Percentiles rank a stretch among this genome's conserved stretches.
Evolutionary conservation across 2,888 invertebrate species (phyloP).

Genomic region (Plagodis pulveraria): DNA sequence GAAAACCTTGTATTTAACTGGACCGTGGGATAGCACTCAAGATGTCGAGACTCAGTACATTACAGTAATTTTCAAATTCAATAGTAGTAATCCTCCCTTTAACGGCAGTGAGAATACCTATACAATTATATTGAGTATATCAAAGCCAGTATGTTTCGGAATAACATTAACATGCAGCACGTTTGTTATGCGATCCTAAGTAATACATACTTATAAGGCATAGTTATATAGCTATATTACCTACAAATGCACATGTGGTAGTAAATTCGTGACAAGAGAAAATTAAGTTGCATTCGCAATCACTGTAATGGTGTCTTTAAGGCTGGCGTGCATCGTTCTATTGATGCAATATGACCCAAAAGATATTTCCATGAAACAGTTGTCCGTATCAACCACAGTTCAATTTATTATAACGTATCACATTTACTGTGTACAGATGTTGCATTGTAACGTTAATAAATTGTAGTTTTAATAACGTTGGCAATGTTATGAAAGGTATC

Average conservation of each 20-base stretch:
- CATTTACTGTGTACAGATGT: not conserved
- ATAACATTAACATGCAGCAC: slow-evolving; percentile 1
- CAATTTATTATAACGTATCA: slow-evolving; percentile 6
- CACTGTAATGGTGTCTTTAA: slow-evolving; percentile 67
- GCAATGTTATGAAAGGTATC: slow-evolving; percentile 26
- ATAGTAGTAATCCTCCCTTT: no score
- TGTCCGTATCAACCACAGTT: slow-evolving; percentile 36
- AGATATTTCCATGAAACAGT: slow-evolving; percentile 68
- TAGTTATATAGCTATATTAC: slow-evolving; percentile 34
- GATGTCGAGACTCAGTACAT: no score
- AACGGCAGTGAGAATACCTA: no score
- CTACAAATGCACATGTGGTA: slow-evolving; percentile 43
- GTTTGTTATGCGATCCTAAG: slow-evolving; percentile 5
- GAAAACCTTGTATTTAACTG: slow-evolving; percentile 8
- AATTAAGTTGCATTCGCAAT: slow-evolving; percentile 69
- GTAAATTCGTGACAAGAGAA: slow-evolving; percentile 57
- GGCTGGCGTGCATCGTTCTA: slow-evolving; percentile 72
- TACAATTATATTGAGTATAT: slow-evolving; percentile 1
- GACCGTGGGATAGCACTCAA: no score
- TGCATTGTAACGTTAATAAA: slow-evolving; percentile 10
- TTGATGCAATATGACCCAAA: slow-evolving; percentile 78
- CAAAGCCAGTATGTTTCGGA: slow-evolving; percentile 2
- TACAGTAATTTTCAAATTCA: no score
- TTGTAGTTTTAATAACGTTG: slow-evolving; percentile 19
- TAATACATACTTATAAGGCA: slow-evolving; percentile 3